A percentile compares a stretch with the other conserved stretches of the same genome.
Conservation (phyloP, 2,113 vertebrate genomes). For the Pedionomus torquatus region DNA sequence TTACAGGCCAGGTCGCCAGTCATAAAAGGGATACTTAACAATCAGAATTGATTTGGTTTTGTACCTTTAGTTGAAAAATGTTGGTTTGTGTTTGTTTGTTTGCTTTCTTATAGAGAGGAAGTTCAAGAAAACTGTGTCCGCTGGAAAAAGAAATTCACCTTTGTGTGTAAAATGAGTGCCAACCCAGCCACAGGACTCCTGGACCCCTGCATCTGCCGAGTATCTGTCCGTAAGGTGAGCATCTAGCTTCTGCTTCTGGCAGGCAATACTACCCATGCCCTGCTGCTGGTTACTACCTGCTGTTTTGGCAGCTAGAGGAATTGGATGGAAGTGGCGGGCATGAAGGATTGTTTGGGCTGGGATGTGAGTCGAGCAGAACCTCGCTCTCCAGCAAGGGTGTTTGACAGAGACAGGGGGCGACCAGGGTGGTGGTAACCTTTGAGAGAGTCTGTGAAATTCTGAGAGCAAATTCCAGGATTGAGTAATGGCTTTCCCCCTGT, state of each 20-base stretch:
- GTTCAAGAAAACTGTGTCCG: slow-evolving; percentile 95
- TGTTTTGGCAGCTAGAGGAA: background rate
- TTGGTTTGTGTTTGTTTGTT: background rate
- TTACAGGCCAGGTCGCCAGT: background rate
- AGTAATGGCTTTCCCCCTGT: background rate
- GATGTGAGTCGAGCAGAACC: background rate
- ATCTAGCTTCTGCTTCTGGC: background rate
- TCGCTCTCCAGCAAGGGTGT: background rate
- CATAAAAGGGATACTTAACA: background rate
- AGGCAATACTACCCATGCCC: background rate
- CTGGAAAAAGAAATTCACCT: slow-evolving; percentile 94
- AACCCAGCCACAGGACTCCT: slow-evolving; percentile 94
- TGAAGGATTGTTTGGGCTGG: background rate
- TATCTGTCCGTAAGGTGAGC: slow-evolving; percentile 94
- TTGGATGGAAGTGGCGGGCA: background rate
- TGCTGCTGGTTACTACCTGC: background rate
- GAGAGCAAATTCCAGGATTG: background rate
- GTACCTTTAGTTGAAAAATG: background rate
- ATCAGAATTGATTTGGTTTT: background rate
- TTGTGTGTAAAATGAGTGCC: slow-evolving; percentile 97
- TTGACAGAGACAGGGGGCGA: background rate
- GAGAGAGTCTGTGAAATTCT: background rate
- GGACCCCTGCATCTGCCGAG: slow-evolving; percentile 92
- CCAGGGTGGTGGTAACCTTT: background rate
- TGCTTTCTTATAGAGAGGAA: slow-evolving; percentile 81